phyloP scores from a whole-genome alignment of 2,113 vertebrate genomes.

The Ranitomeya variabilis region DNA sequence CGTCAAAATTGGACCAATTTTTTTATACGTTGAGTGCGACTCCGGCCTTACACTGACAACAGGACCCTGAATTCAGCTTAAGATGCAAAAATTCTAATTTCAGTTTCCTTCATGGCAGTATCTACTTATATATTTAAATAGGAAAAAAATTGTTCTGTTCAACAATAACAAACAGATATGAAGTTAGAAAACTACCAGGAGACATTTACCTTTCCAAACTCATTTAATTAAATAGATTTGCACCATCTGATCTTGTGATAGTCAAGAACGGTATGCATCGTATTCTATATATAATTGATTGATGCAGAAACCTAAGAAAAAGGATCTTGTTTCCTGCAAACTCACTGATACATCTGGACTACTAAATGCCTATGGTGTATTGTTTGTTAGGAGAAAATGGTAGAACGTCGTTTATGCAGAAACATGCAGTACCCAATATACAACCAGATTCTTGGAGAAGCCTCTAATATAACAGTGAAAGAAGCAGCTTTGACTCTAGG shows the following conservation, averaged over 20 bases:
- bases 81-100: too few species aligned
- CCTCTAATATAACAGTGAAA: too few species aligned
- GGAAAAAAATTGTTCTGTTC: too few species aligned
- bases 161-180: too few species aligned
- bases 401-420: background rate
- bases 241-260: background rate
- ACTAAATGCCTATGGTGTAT: background rate
- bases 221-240: background rate
- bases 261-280: background rate
- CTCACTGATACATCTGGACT: background rate
- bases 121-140: background rate
- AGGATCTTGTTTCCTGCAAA: background rate
- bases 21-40: too few species aligned
- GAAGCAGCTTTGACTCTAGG: too few species aligned
- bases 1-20: too few species aligned
- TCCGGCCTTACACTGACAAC: too few species aligned
- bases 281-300: conserved; percentile 6
- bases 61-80: too few species aligned
- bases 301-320: background rate
- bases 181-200: background rate
- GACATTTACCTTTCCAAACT: background rate
- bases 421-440: background rate
- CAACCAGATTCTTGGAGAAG: background rate
- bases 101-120: too few species aligned
- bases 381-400: background rate